Conservation (phyloP, 1,140 invertebrate species). For the Choristoneura fumiferana region DNA sequence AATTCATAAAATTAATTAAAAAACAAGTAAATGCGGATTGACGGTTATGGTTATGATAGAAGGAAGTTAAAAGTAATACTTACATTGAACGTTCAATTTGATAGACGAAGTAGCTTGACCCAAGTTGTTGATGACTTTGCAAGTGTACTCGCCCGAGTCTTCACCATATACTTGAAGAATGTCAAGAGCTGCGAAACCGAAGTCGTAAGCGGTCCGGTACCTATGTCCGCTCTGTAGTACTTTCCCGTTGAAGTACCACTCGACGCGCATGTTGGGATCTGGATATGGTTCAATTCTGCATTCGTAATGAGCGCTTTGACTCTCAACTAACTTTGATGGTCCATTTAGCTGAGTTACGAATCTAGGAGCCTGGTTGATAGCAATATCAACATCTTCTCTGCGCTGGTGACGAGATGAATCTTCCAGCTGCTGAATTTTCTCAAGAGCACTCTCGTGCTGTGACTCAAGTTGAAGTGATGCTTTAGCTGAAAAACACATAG, state of each 20-base stretch:
- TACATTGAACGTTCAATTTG: conserved; percentile 89
- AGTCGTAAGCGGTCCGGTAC: conserved; percentile 95
- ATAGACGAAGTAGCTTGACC: conserved; percentile 90
- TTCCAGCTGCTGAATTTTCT: conserved; percentile 93
- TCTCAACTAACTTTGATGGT: conserved; percentile 88
- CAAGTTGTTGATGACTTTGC: conserved; percentile 92
- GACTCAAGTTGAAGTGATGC: conserved; percentile 91
- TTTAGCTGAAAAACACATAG: conserved; percentile 81
- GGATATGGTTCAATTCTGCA: conserved; percentile 97
- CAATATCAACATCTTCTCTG: conserved; percentile 88
- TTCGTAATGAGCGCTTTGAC: conserved; percentile 96
- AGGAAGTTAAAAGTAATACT: conserved; percentile 57
- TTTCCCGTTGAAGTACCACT: conserved; percentile 97
- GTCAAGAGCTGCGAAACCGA: conserved; percentile 96
- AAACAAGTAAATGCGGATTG: too few relatives aligned
- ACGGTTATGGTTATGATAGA: too few relatives aligned
- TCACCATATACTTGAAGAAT: conserved; percentile 95
- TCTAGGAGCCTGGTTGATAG: conserved; percentile 89
- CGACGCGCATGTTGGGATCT: conserved; percentile 94
- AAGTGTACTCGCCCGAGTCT: conserved; percentile 95
- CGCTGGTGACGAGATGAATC: conserved; percentile 88
- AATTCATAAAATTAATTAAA: conserved; percentile 41
- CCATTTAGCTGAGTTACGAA: conserved; percentile 94
- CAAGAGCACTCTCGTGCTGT: conserved; percentile 92
- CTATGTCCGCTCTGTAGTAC: conserved; percentile 94